Base-by-base conservation (phyloP, 2,888 invertebrate genomes). In the Seladonia tumulorum region DNA sequence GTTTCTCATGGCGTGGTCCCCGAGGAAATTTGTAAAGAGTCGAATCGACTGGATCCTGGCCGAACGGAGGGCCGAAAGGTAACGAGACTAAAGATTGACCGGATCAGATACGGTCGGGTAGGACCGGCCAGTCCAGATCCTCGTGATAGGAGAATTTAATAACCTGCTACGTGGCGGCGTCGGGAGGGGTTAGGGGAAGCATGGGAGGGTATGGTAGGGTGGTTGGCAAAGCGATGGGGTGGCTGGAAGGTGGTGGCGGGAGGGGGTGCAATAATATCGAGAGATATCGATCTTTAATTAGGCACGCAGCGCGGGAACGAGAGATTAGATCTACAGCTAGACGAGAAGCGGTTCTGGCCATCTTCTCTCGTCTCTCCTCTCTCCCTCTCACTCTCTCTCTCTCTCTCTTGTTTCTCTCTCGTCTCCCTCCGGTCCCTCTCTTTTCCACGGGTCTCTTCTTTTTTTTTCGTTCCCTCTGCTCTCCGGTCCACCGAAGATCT, bases 211-310 rank as follows among this genome's bases (percentile, higher is more conserved):
- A 60, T 16, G 76, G 79, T 0, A n/a, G 70, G 70, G 35, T 70
- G 70, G 42, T 49, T 47, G 49, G 49, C 49, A 29, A 39, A 45
- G 72, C 81, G 90, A 82, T 82, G 72, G 82, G 84, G 79, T 82
- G 87, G 86, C 76, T 87, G 82, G 89, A 87, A 83, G 81, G 83
- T 82, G 76, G 78, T 70, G 82, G 68, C 22, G 87, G 85, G 81
- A 81, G 91, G 92, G 92, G 92, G 92, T 93, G 94, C 95, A 95
- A 95, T 95, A 95, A 95, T 95, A 95, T 94, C 94, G 94, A 86
- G 89, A 94, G 95, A 95, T 95, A 95, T 95, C 92, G 94, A 95
- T 95, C 95, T 95, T 95, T 95, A 95, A 95, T 95, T 95, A 95
- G 95, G 94, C 94, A 94, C 94, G 94, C 94, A 94, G 94, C 94